A percentile compares a stretch with the other conserved stretches of the same genome.
phyloP scores from a whole-genome alignment of 1,140 invertebrate genomes.

The Aphidius gifuensis region DNA sequence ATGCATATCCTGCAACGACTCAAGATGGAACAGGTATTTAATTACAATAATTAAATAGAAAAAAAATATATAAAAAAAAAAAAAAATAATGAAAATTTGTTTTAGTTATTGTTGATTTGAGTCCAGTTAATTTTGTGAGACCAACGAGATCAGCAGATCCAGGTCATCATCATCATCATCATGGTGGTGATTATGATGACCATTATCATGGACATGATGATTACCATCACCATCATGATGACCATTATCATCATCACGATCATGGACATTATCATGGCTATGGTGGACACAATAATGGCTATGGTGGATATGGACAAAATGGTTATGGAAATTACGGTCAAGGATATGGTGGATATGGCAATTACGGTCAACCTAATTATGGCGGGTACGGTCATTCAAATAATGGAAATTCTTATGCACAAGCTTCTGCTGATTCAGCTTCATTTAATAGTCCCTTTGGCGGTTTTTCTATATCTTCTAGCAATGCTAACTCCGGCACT shows the following conservation, averaged over 20 bases:
- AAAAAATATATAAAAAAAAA: background rate
- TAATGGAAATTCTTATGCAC: conserved; percentile 16
- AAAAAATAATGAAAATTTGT: background rate
- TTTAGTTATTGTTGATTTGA: background rate
- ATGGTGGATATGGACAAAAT: background rate
- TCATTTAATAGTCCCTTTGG: conserved; percentile 31
- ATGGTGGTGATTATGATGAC: conserved; percentile 16
- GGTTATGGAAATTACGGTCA: conserved; percentile 9
- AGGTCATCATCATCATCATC: conserved; percentile 12
- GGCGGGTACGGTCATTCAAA: conserved; percentile 5
- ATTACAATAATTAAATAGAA: background rate
- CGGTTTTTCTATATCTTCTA: conserved; percentile 23
- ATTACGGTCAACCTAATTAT: background rate
- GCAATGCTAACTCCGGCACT: conserved; percentile 23
- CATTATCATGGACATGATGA: conserved; percentile 9
- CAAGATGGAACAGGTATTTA: background rate
- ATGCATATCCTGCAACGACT: background rate
- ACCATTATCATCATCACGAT: background rate
- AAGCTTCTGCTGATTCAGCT: conserved; percentile 26
- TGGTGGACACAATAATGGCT: background rate
- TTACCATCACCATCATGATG: background rate
- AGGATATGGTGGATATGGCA: conserved; percentile 1
- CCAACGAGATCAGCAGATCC: conserved; percentile 18
- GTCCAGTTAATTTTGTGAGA: conserved; percentile 3
- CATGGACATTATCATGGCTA: conserved; percentile 3